These are phyloP conservation scores for Dasypogon diadema DNA, from an alignment of 2,888 invertebrate genomes.

Conservation along the genomic window DNA sequence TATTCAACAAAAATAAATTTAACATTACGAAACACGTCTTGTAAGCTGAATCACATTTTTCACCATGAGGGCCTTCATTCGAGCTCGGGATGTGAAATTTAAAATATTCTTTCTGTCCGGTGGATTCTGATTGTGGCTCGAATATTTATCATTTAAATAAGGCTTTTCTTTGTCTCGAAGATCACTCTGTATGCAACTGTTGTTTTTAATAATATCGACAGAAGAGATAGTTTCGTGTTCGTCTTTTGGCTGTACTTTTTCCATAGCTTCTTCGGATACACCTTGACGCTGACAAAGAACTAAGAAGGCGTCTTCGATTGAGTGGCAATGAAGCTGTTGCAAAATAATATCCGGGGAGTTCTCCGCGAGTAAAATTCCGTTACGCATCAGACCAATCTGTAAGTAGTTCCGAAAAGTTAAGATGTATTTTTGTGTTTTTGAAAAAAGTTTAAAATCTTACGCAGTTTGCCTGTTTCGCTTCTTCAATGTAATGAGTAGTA, in stretches of 20 bases:
- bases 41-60: constrained; percentile 79
- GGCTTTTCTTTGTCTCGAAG: constrained; percentile 61
- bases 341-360: constrained; percentile 82
- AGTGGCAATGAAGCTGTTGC: constrained; percentile 76
- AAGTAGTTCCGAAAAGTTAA: constrained; percentile 1
- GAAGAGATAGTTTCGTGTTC: neutral
- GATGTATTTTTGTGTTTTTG: too few species aligned
- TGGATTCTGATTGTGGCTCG: neutral
- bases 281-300: constrained; percentile 76
- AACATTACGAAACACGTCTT: constrained; percentile 77
- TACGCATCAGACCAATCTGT: constrained; percentile 91
- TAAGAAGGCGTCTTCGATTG: constrained; percentile 90
- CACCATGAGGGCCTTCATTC: constrained; percentile 75
- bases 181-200: neutral
- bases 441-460: constrained; percentile 69
- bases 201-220: neutral
- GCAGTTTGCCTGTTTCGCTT: constrained; percentile 84
- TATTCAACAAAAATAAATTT: neutral
- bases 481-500: constrained; percentile 96
- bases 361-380: constrained; percentile 87
- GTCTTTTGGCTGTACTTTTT: neutral
- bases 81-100: constrained; percentile 67
- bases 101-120: constrained; percentile 60
- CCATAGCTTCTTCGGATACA: constrained; percentile 62
- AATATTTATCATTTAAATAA: constrained; percentile 48